phyloP scores from a whole-genome alignment of 2,113 vertebrate genomes.

The Oenanthe melanoleuca region DNA sequence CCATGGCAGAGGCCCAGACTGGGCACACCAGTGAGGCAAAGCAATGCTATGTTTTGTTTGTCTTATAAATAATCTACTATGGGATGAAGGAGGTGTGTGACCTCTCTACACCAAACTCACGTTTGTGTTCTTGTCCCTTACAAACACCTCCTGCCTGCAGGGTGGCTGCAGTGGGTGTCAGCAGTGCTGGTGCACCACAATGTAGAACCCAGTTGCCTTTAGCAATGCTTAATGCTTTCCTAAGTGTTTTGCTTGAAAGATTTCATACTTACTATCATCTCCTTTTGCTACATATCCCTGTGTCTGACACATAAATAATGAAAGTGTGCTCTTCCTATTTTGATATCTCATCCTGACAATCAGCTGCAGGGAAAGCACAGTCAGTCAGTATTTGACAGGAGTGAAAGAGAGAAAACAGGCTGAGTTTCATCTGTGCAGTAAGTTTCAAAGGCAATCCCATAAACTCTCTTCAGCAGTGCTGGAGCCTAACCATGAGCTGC shows the following conservation, averaged over 20 bases:
- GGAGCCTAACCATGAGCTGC: not conserved
- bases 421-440: not conserved
- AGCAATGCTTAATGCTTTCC: not conserved
- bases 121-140: accelerated
- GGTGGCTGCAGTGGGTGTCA: not conserved
- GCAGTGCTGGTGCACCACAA: not conserved
- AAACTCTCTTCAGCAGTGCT: not conserved
- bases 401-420: not conserved
- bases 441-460: not conserved
- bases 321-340: slow-evolving; percentile 1
- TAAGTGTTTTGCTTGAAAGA: not conserved
- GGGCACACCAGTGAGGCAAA: not conserved
- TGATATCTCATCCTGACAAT: not conserved
- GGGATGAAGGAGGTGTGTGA: not conserved
- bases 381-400: not conserved
- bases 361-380: not conserved
- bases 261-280: slow-evolving; percentile 9
- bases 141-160: not conserved
- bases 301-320: not conserved
- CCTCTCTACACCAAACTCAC: accelerated
- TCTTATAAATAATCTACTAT: not conserved
- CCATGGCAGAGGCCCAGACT: accelerated
- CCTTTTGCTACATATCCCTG: not conserved
- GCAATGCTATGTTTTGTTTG: accelerated
- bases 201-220: not conserved